A percentile compares a stretch with the other conserved stretches of the same genome.
These are phyloP conservation scores for Trypoxylon attenuatum DNA, from an alignment of 2,888 invertebrate species.

Conservation along the genomic window DNA sequence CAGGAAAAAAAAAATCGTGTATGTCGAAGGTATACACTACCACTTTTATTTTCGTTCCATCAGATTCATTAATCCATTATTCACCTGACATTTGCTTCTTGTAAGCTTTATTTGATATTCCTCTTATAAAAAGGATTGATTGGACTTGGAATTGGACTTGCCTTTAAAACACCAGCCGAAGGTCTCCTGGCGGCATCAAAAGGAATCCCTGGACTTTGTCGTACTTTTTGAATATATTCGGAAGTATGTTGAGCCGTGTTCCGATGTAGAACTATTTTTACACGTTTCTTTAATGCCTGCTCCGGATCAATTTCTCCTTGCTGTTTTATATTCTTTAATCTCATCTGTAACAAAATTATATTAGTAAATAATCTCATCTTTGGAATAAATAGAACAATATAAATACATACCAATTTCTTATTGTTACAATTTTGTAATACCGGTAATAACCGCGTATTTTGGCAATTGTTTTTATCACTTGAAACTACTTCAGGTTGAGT, in stretches of 20 bases:
- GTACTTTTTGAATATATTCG: conserved; percentile 84
- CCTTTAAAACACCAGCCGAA: conserved; percentile 83
- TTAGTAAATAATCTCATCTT: background rate
- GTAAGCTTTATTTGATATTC: background rate
- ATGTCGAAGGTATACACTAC: too few relatives aligned
- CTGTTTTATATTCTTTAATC: background rate
- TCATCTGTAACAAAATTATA: conserved; percentile 15
- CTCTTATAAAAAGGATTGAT: conserved; percentile 86
- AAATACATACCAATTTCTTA: conserved; percentile 53
- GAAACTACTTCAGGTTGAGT: background rate
- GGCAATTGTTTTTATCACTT: background rate
- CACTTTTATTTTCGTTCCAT: too few relatives aligned
- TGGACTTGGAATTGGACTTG: conserved; percentile 80
- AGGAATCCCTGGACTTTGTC: conserved; percentile 84
- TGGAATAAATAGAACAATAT: too few relatives aligned
- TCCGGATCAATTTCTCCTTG: conserved; percentile 17
- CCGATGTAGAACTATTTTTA: conserved; percentile 83
- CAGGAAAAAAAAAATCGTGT: too few relatives aligned
- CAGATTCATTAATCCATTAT: too few relatives aligned
- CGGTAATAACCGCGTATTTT: conserved; percentile 46
- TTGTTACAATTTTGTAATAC: conserved; percentile 54
- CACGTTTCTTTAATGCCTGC: conserved; percentile 81
- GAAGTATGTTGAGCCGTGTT: conserved; percentile 84
- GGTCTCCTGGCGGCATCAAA: conserved; percentile 84
- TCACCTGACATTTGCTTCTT: too few relatives aligned